Evolutionary conservation across 2,888 invertebrate genomes (phyloP), one percentile per base, ranked within the genome.

Genomic region (Acrocera orbiculus): DNA sequence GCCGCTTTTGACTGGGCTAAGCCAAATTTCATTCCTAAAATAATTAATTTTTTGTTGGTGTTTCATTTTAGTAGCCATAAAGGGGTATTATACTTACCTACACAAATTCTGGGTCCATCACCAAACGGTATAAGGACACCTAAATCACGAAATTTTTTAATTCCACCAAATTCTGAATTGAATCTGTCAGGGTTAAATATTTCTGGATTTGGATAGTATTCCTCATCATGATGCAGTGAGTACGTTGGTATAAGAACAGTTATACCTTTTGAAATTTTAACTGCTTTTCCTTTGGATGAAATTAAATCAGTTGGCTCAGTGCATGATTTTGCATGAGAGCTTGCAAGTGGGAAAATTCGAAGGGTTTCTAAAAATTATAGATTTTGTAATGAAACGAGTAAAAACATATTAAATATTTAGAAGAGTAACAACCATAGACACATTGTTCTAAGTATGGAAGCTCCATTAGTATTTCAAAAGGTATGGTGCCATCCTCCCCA

Each of bases 1-100:
- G 52, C 55, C 2, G 51, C 48, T 42, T 59, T 61, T 1, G 52
- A 42, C 44, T 58, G 58, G 0, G 46, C 40, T 13, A 50, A 3
- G 4, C 55, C 59, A 44, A 58, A 62, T 11, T 49, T 51, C 52
- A 53, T 56, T 23, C 61, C 58, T 53, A 28, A n/a, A 34, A 27
- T 6, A 30, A 22, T 22, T 4, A 10, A 7, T 22, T 10, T 6
- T 7, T 7, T 6, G 5, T 6, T 6, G 7, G 7, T 19, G 5
- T 19, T 6, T 6, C 5, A 19, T 6, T 19, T 19, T 2, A 7
- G 5, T 19, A 2, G 8, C 4, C n/a, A 2, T 22, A 10, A 9
- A 9, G 9, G 9, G 9, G 7, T 8, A 9, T 22, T 10, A 10
- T n/a, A 22, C 9, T 22, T 22, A 53, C 55, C 58, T 30, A 56